Evolutionary conservation across 2,113 vertebrate genomes (phyloP).

Genomic region (Brevimyrus niger): DNA sequence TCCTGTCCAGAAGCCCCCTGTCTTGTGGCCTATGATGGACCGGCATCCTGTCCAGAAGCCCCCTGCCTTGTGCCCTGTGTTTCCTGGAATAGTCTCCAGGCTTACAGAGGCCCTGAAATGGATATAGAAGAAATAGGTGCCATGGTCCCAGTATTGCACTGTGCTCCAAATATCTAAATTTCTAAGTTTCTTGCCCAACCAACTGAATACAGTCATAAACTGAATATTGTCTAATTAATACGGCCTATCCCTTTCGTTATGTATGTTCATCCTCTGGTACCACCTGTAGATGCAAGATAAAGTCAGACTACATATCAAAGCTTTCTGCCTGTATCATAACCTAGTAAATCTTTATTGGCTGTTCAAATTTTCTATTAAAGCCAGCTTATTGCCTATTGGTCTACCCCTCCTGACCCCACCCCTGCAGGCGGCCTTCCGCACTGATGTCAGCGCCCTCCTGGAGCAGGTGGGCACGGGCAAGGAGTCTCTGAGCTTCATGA

Average conservation of each 20-base stretch:
- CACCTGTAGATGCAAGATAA: background rate
- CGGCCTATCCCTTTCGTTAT: background rate
- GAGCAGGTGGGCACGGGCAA: constrained; percentile 86
- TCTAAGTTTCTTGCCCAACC: background rate
- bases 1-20: too few relatives aligned
- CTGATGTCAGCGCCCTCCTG: constrained; percentile 73
- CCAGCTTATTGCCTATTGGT: background rate
- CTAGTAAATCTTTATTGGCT: background rate
- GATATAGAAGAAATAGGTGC: background rate
- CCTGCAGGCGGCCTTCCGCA: constrained; percentile 72
- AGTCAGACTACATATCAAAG: background rate
- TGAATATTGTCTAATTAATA: background rate
- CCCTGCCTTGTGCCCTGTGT: too few relatives aligned
- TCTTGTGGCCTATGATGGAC: too few relatives aligned
- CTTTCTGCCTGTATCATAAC: background rate
- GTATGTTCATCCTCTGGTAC: background rate
- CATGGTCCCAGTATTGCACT: background rate
- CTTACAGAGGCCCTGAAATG: background rate
- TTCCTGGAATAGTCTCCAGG: background rate
- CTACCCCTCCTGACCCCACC: background rate
- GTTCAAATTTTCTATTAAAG: background rate
- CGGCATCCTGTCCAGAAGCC: too few relatives aligned
- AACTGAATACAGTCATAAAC: background rate
- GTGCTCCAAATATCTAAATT: background rate
- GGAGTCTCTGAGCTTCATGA: constrained; percentile 96